Percentiles rank a stretch among this genome's conserved stretches.
These are phyloP conservation scores for Cricetomys ansorgei DNA, from an alignment of 2,113 vertebrate species.

Conservation along the genomic window DNA sequence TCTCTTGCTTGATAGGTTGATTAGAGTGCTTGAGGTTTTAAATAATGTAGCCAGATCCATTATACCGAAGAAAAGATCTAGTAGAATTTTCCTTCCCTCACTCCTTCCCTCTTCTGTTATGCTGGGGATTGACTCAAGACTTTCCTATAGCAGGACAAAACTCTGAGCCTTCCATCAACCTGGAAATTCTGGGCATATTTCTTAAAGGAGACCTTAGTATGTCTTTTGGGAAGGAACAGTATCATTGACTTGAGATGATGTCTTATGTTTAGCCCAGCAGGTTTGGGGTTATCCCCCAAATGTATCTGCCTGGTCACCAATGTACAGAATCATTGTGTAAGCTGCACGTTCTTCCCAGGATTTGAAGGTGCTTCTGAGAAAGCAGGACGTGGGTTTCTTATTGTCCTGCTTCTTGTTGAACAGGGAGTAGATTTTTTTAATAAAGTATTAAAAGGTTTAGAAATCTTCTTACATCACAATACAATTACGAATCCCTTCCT, in stretches of 20 bases:
- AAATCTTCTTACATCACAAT: slow-evolving; percentile 73
- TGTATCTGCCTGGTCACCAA: not conserved
- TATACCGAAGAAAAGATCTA: not conserved
- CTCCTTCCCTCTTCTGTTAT: not conserved
- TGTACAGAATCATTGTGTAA: not conserved
- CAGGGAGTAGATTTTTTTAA: slow-evolving; percentile 48
- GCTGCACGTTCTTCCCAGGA: not conserved
- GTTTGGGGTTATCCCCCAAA: not conserved
- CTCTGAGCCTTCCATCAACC: too few species aligned
- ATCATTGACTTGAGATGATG: not conserved
- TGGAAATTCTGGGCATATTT: not conserved
- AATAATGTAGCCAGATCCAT: slow-evolving; percentile 22
- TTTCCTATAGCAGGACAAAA: not conserved
- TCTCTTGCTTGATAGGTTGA: slow-evolving; percentile 46
- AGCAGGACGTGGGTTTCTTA: not conserved
- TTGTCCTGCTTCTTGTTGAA: slow-evolving; percentile 55
- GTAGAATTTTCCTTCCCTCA: too few species aligned
- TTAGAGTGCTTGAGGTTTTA: slow-evolving; percentile 60
- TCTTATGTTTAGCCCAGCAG: not conserved
- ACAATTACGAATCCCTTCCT: slow-evolving; percentile 74
- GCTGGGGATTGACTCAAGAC: not conserved
- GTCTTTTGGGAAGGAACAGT: not conserved
- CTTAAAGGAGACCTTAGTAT: not conserved
- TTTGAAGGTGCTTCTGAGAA: slow-evolving; percentile 30
- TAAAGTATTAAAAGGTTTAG: slow-evolving; percentile 63